Conservation (phyloP, 2,888 invertebrate species). For the Clanis bilineata region DNA sequence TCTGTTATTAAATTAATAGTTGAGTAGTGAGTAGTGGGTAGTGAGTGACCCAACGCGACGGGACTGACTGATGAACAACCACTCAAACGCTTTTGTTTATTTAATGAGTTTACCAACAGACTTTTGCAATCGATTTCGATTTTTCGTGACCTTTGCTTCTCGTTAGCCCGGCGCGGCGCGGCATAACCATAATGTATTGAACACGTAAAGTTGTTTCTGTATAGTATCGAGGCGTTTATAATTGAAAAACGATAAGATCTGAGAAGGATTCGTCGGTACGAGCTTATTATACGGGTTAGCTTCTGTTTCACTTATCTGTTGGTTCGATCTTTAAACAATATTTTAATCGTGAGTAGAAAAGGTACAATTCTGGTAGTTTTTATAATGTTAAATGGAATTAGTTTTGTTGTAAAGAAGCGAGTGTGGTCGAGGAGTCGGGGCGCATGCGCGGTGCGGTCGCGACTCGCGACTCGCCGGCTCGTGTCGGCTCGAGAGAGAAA, state of each 20-base stretch:
- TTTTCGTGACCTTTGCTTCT: constrained; percentile 4
- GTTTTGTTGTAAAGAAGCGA: not conserved
- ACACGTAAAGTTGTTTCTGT: not conserved
- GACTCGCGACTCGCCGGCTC: not conserved
- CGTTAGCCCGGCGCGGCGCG: no score
- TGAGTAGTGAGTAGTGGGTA: not conserved
- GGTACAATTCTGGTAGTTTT: not conserved
- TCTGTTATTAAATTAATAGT: constrained; percentile 1
- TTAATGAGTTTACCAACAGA: constrained; percentile 5
- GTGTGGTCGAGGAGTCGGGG: not conserved
- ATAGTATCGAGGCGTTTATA: not conserved
- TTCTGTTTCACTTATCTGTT: constrained; percentile 8
- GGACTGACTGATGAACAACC: not conserved
- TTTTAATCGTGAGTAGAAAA: not conserved
- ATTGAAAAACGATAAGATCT: constrained; percentile 9
- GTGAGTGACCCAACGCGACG: not conserved
- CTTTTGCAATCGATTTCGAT: not conserved
- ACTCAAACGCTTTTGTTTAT: constrained; percentile 27
- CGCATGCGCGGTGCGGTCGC: not conserved
- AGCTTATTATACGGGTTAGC: not conserved
- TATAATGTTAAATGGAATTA: not conserved
- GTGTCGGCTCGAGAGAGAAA: constrained; percentile 5
- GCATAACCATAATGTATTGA: not conserved
- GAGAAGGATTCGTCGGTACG: not conserved
- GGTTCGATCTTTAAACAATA: not conserved